phyloP scores from a whole-genome alignment of 2,113 vertebrate genomes.

The Odocoileus virginianus region DNA sequence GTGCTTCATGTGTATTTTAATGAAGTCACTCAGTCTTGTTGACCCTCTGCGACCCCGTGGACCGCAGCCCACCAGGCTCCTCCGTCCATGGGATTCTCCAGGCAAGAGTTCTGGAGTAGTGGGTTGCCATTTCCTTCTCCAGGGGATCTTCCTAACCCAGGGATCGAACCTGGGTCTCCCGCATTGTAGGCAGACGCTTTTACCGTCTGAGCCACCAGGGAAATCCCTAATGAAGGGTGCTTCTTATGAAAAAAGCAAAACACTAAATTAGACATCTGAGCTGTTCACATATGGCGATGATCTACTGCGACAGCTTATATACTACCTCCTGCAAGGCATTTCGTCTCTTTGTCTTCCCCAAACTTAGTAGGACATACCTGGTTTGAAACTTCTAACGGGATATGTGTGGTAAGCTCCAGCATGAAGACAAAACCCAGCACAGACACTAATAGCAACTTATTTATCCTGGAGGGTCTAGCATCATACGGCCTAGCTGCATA shows the following conservation, averaged over 20 bases:
- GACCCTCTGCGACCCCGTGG: background rate
- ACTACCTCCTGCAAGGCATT: background rate
- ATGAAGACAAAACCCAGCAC: background rate
- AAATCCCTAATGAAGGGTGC: background rate
- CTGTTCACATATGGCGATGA: background rate
- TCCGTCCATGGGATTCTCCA: background rate
- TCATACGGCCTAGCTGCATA: accelerated
- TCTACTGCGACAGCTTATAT: accelerated
- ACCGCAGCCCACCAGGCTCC: background rate
- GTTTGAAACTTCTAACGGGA: background rate
- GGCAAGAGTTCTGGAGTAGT: background rate
- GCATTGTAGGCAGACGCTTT: background rate
- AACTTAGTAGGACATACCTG: background rate
- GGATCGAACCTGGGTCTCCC: background rate
- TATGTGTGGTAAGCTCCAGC: too few species aligned
- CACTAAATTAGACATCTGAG: background rate
- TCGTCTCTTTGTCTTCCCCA: accelerated
- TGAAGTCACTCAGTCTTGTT: background rate
- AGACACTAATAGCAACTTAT: background rate
- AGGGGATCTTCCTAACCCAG: background rate
- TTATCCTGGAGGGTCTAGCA: too few species aligned
- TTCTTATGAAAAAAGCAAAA: background rate
- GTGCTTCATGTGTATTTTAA: background rate
- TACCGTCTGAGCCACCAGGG: background rate
- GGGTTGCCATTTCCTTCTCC: background rate